Conservation (phyloP, 2,888 invertebrate species). For the Perizoma flavofasciatum region DNA sequence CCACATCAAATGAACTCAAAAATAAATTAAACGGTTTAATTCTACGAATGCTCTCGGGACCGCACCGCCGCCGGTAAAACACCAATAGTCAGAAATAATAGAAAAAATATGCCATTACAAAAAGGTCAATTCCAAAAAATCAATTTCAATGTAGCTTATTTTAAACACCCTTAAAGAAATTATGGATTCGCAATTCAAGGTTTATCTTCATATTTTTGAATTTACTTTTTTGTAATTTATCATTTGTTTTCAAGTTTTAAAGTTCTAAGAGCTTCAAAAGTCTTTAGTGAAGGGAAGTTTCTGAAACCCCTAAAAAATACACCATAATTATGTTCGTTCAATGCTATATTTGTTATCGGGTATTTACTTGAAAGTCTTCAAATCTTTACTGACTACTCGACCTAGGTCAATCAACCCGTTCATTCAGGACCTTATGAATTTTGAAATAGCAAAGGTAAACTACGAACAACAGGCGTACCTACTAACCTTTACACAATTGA, state of each 20-base stretch:
- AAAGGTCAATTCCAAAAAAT: constrained; percentile 15
- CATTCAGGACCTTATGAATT: background rate
- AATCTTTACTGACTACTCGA: too few relatives aligned
- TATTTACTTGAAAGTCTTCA: too few relatives aligned
- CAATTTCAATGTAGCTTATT: background rate
- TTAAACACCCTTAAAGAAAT: too few relatives aligned
- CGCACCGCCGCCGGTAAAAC: constrained; percentile 19
- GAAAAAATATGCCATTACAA: constrained; percentile 27
- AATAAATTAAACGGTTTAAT: constrained; percentile 29
- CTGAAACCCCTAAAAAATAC: too few relatives aligned
- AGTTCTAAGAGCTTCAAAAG: too few relatives aligned
- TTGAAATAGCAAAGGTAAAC: constrained; percentile 15
- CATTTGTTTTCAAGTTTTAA: too few relatives aligned
- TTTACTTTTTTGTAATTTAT: too few relatives aligned
- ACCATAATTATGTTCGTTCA: too few relatives aligned
- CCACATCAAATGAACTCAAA: constrained; percentile 32
- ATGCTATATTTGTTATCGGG: too few relatives aligned
- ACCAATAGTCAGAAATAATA: constrained; percentile 29
- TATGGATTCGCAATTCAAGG: too few relatives aligned
- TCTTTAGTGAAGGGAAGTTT: too few relatives aligned
- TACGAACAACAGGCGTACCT: constrained; percentile 6
- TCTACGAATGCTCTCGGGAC: constrained; percentile 27
- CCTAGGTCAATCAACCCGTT: background rate
- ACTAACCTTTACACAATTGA: constrained; percentile 28
- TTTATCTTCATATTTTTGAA: too few relatives aligned